Conservation (phyloP, 2,113 vertebrate genomes). For the Uria aalge region DNA sequence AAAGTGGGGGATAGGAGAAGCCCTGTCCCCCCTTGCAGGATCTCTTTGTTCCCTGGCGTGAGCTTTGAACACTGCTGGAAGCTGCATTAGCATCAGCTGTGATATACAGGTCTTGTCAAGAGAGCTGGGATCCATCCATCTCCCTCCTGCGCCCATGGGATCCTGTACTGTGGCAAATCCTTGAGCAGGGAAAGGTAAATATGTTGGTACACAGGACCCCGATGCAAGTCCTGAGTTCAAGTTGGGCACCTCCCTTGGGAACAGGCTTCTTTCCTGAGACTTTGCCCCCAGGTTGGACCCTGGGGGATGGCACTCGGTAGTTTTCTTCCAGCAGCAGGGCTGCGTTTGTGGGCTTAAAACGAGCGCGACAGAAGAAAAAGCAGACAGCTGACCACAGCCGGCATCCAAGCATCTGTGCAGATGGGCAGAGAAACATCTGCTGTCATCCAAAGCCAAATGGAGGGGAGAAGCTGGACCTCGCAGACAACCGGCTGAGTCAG, state of each 20-base stretch:
- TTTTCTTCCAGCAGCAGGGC: not conserved
- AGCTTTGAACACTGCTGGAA: not conserved
- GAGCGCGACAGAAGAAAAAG: not conserved
- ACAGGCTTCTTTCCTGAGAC: not conserved
- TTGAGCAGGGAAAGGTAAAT: not conserved
- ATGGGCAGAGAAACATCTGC: constrained; percentile 18
- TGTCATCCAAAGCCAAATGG: not conserved
- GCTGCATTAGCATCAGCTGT: not conserved
- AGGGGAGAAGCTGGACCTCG: not conserved
- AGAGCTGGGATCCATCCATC: not conserved
- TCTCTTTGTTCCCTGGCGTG: not conserved
- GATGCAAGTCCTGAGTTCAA: not conserved
- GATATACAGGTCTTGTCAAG: not conserved
- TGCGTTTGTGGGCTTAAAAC: not conserved
- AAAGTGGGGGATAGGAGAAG: not conserved
- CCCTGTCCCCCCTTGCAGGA: not conserved
- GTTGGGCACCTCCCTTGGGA: not conserved
- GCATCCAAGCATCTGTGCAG: not conserved
- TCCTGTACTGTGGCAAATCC: not conserved
- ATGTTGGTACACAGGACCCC: not conserved
- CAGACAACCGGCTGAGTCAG: not conserved
- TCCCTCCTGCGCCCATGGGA: not conserved
- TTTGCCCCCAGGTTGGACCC: not conserved
- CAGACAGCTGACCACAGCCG: not conserved
- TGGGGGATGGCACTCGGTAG: accelerated